Evolutionary conservation across 2,113 vertebrate species (phyloP).

Genomic region (Laticauda laticaudata): DNA sequence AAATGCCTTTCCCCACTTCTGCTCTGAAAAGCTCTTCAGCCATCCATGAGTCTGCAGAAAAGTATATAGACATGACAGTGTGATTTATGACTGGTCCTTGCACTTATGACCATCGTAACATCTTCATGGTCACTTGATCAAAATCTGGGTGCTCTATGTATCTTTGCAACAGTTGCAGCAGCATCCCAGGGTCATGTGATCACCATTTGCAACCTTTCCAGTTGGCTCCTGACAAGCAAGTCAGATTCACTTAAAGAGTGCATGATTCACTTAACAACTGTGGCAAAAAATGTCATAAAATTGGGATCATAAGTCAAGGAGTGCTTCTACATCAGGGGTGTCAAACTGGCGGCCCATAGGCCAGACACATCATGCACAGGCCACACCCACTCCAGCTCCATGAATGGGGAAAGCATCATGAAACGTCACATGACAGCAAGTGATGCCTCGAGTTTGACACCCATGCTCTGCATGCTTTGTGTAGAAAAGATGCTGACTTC

Average conservation of each 20-base stretch:
- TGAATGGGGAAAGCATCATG: too few species aligned
- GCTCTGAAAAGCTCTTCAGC: neutral
- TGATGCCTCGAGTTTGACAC: too few species aligned
- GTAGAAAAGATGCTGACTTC: neutral
- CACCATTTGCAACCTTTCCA: neutral
- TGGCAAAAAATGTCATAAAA: neutral
- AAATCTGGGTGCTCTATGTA: neutral
- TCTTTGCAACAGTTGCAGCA: neutral
- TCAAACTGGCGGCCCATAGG: too few species aligned
- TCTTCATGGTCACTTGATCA: neutral
- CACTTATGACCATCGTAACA: neutral
- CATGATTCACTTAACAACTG: neutral
- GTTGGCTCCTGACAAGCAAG: neutral
- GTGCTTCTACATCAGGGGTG: neutral
- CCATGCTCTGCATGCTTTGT: neutral
- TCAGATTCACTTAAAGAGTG: neutral
- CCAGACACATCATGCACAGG: accelerated
- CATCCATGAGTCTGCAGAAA: neutral
- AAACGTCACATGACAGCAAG: too few species aligned
- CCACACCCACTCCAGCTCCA: too few species aligned
- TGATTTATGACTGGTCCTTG: neutral
- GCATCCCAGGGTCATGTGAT: neutral
- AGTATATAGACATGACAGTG: neutral
- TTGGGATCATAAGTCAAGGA: neutral
- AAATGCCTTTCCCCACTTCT: neutral